Evolutionary conservation across 2,888 invertebrate species (phyloP), one percentile per base, ranked within the genome.

Genomic region (Caenorhabditis uteleia): DNA sequence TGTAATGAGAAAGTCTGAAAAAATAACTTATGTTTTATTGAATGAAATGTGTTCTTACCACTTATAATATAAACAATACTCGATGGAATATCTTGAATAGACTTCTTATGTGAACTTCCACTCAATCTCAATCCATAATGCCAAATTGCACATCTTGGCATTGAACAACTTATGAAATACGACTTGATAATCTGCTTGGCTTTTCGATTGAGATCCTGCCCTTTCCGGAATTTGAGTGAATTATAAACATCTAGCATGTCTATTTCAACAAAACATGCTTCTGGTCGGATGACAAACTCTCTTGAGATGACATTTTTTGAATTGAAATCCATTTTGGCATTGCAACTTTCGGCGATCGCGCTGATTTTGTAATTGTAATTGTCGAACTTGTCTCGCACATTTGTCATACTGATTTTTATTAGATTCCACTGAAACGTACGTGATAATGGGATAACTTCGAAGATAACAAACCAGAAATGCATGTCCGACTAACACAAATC

Each of bases 381-480:
- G 3, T 62, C 62, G 45, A 56, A 62, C 29, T 62, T 62, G 18
- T 62, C 62, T 21, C 62, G 56, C 2, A 62, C 40, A 3, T 42
- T 36, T 14, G 48, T 39, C 56, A 62, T 57, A 8, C 39, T 33
- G 16, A 31, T n/a, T 48, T 62, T 62, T 12, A 62, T 33, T 10
- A 62, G 29, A 31, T 62, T 62, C 62, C 62, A 62, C 60, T 60
- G 49, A 31, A 58, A 39, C 39, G 40, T 18, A 27, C 39, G 40
- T 26, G 21, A 49, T 27, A 33, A 23, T 25, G 33, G 12, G 33
- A 7, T 23, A 31, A 33, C 39, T 39, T 18, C 5, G n/a, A 38
- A 36, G 21, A 25, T n/a, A 18, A 40, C 42, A 1, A 20, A 60
- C 60, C 45, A 62, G 20, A 40, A 62, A 62, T 14, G 62, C 50